A percentile compares a stretch with the other conserved stretches of the same genome.
Evolutionary conservation across 2,113 vertebrate species (phyloP).

Genomic region (Megaleporinus macrocephalus): DNA sequence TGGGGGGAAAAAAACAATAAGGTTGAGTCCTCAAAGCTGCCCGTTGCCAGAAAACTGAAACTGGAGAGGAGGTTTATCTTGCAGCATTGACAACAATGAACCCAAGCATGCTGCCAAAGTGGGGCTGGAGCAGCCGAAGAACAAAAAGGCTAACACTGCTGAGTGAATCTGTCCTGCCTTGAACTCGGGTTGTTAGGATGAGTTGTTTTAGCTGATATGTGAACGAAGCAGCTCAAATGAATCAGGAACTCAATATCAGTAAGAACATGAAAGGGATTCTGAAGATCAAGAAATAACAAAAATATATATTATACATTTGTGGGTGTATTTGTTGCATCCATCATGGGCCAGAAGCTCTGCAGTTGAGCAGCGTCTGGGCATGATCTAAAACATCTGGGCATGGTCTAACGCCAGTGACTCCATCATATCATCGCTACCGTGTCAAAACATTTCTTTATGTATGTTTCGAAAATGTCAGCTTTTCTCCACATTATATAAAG

Average conservation of each 20-base stretch:
- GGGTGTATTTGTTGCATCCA: too few species aligned
- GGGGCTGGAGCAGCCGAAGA: background rate
- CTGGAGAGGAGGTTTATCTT: conserved; percentile 1
- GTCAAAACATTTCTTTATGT: too few species aligned
- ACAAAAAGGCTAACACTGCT: conserved; percentile 4
- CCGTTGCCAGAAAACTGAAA: background rate
- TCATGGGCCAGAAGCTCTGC: background rate
- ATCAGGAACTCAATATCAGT: background rate
- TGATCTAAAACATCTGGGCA: too few species aligned
- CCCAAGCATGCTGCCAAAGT: background rate
- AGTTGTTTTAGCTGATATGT: background rate
- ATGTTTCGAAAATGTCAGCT: too few species aligned
- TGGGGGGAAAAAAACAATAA: conserved; percentile 6
- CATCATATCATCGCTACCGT: background rate
- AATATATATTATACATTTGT: background rate
- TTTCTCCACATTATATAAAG: too few species aligned
- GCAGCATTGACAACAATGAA: background rate
- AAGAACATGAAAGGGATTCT: background rate
- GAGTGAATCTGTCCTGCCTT: background rate
- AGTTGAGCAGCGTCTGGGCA: background rate
- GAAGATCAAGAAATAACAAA: background rate
- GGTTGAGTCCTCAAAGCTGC: conserved; percentile 19
- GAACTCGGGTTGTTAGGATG: background rate
- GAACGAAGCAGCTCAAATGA: background rate
- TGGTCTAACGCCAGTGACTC: background rate